Evolutionary conservation across 2,113 vertebrate genomes (phyloP).

Genomic region (Thunnus maccoyii): DNA sequence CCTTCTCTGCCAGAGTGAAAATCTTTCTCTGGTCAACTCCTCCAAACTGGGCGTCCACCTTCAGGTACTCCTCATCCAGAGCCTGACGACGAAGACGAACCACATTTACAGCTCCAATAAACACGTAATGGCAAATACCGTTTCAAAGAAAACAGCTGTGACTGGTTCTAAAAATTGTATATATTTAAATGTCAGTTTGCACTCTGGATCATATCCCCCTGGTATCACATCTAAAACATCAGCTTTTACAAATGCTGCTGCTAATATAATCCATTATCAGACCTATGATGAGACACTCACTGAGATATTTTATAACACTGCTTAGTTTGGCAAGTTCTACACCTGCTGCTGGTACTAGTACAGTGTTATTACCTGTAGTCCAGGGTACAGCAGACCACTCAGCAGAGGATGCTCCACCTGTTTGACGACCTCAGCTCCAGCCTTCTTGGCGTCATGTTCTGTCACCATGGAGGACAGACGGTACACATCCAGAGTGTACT

Average conservation of each 20-base stretch:
- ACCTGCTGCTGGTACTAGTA: too few relatives aligned
- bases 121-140: too few relatives aligned
- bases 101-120: neutral
- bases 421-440: conserved; percentile 97
- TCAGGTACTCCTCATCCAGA: conserved; percentile 96
- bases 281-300: too few relatives aligned
- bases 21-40: conserved; percentile 99
- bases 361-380: conserved; percentile 89
- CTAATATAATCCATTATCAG: too few relatives aligned
- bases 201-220: neutral
- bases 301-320: neutral
- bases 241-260: neutral
- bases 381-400: conserved; percentile 97
- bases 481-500: conserved; percentile 97
- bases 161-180: too few relatives aligned
- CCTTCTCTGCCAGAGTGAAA: conserved; percentile 98
- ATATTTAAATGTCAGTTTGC: too few relatives aligned
- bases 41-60: conserved; percentile 97
- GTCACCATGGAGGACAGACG: conserved; percentile 94
- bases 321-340: too few relatives aligned
- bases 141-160: too few relatives aligned
- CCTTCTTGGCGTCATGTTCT: conserved; percentile 97
- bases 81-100: conserved; percentile 82
- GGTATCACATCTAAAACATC: too few relatives aligned
- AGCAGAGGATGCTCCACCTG: conserved; percentile 97